Evolutionary conservation across 2,888 invertebrate species (phyloP).

Genomic region (Theodoxus fluviatilis): DNA sequence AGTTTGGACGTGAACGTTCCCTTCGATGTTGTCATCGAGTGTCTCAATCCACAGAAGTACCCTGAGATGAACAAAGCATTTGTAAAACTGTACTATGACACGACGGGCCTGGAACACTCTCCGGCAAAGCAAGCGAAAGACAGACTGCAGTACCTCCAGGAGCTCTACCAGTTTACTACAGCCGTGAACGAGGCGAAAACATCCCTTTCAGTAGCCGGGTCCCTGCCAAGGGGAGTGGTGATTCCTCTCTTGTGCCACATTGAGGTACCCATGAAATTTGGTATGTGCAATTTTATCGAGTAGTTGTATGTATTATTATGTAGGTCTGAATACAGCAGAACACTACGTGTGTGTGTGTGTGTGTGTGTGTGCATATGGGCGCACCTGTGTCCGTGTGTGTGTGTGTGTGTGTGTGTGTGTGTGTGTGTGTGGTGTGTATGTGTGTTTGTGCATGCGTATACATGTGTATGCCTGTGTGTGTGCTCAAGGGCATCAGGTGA

Average conservation of each 20-base stretch:
- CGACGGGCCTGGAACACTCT: conserved; percentile 15
- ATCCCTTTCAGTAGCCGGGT: conserved; percentile 33
- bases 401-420: conserved; percentile 22
- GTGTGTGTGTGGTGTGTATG: too few relatives aligned
- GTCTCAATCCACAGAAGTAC: conserved; percentile 38
- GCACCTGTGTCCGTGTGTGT: conserved; percentile 3
- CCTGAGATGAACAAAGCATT: conserved; percentile 42
- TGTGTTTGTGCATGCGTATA: too few relatives aligned
- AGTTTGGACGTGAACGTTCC: conserved; percentile 34
- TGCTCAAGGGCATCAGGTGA: too few relatives aligned
- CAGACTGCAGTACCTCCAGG: conserved; percentile 28
- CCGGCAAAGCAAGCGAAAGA: too few relatives aligned
- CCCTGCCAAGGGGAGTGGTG: conserved; percentile 29
- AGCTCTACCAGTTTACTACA: conserved; percentile 35
- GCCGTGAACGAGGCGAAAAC: conserved; percentile 29
- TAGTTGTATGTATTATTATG: neutral
- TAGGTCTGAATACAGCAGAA: neutral
- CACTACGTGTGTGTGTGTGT: neutral
- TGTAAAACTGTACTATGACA: conserved; percentile 34
- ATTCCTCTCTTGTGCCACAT: conserved; percentile 37
- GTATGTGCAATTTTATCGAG: too few relatives aligned
- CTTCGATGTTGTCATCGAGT: conserved; percentile 37
- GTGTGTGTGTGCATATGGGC: neutral
- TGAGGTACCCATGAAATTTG: conserved; percentile 43
- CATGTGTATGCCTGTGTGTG: too few relatives aligned